A percentile compares a stretch with the other conserved stretches of the same genome.
Conservation (phyloP, 2,797 vertebrate species). For the Amniataba percoides region DNA sequence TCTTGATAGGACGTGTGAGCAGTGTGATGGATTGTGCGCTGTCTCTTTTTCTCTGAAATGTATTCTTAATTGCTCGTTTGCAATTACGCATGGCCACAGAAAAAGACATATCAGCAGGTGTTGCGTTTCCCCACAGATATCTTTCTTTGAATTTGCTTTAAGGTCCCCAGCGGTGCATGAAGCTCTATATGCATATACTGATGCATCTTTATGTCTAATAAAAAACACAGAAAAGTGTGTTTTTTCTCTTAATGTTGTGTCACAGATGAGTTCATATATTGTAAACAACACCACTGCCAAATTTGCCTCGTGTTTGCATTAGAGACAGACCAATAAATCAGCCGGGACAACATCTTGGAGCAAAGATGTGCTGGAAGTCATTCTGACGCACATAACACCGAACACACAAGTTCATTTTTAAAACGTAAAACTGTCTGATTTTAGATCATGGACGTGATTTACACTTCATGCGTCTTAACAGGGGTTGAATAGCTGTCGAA, state of each 20-base stretch:
- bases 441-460: neutral
- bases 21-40: slow-evolving; percentile 81
- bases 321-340: neutral
- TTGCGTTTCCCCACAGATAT: slow-evolving; percentile 54
- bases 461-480: neutral
- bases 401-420: no score
- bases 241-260: neutral
- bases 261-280: neutral
- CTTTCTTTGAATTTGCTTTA: slow-evolving; percentile 59
- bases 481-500: neutral
- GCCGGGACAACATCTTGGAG: neutral
- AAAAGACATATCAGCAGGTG: slow-evolving; percentile 59
- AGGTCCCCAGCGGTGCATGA: neutral
- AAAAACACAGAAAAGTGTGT: neutral
- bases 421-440: no score
- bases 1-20: slow-evolving; percentile 82
- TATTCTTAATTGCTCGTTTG: slow-evolving; percentile 80
- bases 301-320: neutral
- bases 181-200: slow-evolving; percentile 9
- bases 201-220: slow-evolving; percentile 1
- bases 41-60: slow-evolving; percentile 64
- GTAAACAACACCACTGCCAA: neutral
- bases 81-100: slow-evolving; percentile 69
- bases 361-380: neutral
- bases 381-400: neutral